These are phyloP conservation scores for Semnornis frantzii DNA, from an alignment of 2,113 vertebrate genomes.

Conservation along the genomic window DNA sequence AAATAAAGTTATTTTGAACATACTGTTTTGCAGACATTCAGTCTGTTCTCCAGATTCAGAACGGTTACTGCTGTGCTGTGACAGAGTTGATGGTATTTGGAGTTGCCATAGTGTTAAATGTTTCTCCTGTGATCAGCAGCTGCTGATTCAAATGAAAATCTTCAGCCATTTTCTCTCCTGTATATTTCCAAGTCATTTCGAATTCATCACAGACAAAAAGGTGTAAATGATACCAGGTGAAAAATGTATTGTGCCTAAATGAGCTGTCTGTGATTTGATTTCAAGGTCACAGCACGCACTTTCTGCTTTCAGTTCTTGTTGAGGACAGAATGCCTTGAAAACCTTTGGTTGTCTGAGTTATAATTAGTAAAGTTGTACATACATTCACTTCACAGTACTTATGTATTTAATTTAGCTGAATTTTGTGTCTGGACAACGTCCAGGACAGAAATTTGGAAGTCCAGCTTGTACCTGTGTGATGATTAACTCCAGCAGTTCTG, in stretches of 20 bases:
- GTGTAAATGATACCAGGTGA: neutral
- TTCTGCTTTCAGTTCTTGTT: neutral
- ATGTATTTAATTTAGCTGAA: neutral
- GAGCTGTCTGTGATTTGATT: neutral
- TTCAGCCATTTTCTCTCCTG: constrained; percentile 22
- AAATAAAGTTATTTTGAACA: constrained; percentile 25
- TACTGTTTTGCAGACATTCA: constrained; percentile 25
- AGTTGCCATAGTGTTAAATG: constrained; percentile 47
- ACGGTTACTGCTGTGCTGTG: neutral
- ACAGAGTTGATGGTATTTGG: constrained; percentile 26
- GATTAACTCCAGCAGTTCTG: neutral
- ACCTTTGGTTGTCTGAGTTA: neutral
- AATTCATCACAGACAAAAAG: constrained; percentile 22
- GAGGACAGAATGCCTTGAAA: neutral
- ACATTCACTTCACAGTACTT: neutral
- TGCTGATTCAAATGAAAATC: constrained; percentile 50
- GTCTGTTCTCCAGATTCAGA: constrained; percentile 24
- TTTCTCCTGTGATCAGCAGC: constrained; percentile 49
- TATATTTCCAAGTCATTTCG: constrained; percentile 11
- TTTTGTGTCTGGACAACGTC: neutral
- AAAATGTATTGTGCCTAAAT: neutral
- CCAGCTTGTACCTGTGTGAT: neutral
- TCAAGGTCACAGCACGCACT: constrained; percentile 7
- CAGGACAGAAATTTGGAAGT: neutral
- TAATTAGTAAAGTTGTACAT: neutral